These are phyloP conservation scores for Cisticola juncidis DNA, from an alignment of 2,113 vertebrate species.

Conservation along the genomic window DNA sequence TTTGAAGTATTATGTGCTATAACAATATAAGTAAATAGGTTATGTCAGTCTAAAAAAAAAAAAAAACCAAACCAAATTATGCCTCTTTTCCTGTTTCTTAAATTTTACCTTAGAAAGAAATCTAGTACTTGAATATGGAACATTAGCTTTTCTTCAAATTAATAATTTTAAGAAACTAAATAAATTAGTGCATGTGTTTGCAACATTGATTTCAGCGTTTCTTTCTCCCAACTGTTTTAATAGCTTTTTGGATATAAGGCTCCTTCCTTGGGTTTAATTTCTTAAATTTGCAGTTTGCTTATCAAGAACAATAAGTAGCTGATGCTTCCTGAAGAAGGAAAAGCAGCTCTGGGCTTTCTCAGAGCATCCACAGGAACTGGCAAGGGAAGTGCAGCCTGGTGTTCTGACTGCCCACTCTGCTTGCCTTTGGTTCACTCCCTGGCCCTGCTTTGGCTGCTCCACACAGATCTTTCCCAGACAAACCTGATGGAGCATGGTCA, in stretches of 20 bases:
- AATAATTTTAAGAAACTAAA: conserved; percentile 79
- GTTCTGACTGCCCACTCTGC: rapidly evolving
- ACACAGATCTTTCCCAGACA: background rate
- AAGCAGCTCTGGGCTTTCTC: background rate
- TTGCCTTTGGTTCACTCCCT: rapidly evolving
- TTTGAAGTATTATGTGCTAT: conserved; percentile 6
- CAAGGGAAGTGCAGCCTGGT: background rate
- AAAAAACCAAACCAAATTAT: background rate
- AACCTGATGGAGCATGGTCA: background rate
- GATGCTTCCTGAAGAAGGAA: background rate
- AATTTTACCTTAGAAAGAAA: background rate
- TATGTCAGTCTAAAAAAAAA: background rate
- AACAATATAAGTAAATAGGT: conserved; percentile 21
- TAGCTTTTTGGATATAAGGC: background rate
- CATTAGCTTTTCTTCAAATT: background rate
- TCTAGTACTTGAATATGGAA: background rate
- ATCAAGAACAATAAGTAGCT: background rate
- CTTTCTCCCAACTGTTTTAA: conserved; percentile 78
- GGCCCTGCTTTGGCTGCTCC: background rate
- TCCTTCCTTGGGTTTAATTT: background rate
- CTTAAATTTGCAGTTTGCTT: background rate
- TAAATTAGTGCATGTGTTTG: conserved; percentile 84
- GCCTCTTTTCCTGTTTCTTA: background rate
- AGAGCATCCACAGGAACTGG: rapidly evolving
- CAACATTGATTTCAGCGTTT: conserved; percentile 82